Evolutionary conservation across 1,140 invertebrate genomes (phyloP).

Genomic region (Patella vulgata): DNA sequence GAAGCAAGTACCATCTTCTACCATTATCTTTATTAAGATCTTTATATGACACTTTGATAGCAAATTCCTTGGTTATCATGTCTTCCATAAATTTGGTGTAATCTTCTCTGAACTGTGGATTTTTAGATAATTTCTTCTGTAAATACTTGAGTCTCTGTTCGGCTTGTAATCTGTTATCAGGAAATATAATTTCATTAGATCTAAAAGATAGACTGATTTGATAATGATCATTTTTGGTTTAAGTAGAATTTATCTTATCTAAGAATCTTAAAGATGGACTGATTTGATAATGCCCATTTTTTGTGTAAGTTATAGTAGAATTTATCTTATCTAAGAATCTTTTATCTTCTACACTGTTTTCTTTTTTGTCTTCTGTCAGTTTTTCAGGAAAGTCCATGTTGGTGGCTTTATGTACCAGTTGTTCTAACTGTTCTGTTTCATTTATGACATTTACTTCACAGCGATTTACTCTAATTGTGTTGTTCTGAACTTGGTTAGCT

Average conservation of each 20-base stretch:
- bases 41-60: conserved; percentile 14
- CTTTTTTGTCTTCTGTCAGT: background rate
- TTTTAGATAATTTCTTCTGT: conserved; percentile 6
- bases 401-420: background rate
- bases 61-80: conserved; percentile 18
- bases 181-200: background rate
- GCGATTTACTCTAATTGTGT: conserved; percentile 1
- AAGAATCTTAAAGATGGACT: conserved; percentile 18
- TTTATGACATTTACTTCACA: background rate
- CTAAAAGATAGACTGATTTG: conserved; percentile 26
- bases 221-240: conserved; percentile 32
- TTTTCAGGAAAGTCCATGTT: conserved; percentile 11
- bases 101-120: conserved; percentile 6
- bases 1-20: conserved; percentile 43
- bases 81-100: conserved; percentile 11
- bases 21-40: conserved; percentile 2
- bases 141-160: conserved; percentile 12
- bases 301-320: background rate
- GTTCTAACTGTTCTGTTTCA: conserved; percentile 5
- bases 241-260: background rate
- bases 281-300: conserved; percentile 20
- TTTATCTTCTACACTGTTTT: conserved; percentile 21
- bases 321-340: conserved; percentile 13
- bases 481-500: background rate
- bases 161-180: conserved; percentile 16